phyloP scores from a whole-genome alignment of 2,113 vertebrate species.

The Phalacrocorax carbo region DNA sequence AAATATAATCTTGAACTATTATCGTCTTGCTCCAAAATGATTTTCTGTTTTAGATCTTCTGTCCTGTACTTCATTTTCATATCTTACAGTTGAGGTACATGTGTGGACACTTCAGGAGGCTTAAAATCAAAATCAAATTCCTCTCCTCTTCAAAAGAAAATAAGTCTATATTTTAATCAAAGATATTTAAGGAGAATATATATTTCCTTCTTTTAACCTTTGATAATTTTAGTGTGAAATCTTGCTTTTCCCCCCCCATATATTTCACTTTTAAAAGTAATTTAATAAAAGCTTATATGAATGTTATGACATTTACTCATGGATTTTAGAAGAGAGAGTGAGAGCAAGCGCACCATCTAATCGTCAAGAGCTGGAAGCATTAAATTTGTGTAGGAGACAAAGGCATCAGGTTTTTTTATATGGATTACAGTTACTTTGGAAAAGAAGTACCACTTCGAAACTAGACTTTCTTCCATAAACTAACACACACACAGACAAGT shows the following conservation, averaged over 20 bases:
- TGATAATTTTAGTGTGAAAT: background rate
- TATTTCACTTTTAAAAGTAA: background rate
- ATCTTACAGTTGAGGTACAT: background rate
- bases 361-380: background rate
- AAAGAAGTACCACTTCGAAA: background rate
- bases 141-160: conserved; percentile 55
- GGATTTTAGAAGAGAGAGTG: background rate
- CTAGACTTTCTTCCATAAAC: background rate
- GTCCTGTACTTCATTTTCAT: background rate
- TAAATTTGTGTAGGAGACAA: background rate
- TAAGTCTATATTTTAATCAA: conserved; percentile 26
- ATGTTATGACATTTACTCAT: background rate
- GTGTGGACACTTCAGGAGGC: conserved; percentile 2
- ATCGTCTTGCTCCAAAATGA: background rate
- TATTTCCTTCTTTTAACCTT: background rate
- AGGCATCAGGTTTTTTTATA: background rate
- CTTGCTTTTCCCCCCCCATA: background rate
- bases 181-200: background rate
- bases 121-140: background rate
- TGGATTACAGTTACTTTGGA: background rate
- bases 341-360: background rate
- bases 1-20: background rate
- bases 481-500: background rate
- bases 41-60: background rate
- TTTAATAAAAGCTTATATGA: background rate